Conservation (phyloP, 2,113 vertebrate species). For the Merops nubicus region DNA sequence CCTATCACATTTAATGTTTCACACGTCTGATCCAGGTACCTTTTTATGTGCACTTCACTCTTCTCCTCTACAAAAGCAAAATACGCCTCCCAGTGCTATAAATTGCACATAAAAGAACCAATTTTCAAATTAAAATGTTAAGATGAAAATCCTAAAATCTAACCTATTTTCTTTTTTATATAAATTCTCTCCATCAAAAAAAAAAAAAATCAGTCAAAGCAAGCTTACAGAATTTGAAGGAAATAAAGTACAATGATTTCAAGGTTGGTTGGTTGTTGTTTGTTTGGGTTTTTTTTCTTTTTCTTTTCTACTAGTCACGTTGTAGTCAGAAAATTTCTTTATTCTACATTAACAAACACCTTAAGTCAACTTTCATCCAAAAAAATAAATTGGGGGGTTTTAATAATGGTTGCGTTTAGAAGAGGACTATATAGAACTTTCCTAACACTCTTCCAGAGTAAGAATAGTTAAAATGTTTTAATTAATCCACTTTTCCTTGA, state of each 20-base stretch:
- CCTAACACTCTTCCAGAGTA: neutral
- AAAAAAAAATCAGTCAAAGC: neutral
- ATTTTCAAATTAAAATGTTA: neutral
- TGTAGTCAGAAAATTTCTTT: neutral
- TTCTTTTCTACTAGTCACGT: neutral
- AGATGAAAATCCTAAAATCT: neutral
- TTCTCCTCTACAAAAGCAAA: neutral
- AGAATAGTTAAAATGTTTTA: conserved; percentile 28
- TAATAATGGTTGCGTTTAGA: neutral
- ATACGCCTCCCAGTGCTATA: neutral
- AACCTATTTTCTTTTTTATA: neutral
- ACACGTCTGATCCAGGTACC: neutral
- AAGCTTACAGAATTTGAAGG: neutral
- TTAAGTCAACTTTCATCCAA: neutral
- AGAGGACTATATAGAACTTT: neutral
- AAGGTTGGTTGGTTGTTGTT: no score
- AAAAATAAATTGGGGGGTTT: neutral
- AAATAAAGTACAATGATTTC: neutral
- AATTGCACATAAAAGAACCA: neutral
- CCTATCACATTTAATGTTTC: neutral
- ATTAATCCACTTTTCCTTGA: conserved; percentile 21
- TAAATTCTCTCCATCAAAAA: neutral
- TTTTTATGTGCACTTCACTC: neutral
- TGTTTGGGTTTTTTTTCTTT: neutral
- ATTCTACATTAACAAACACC: neutral